Base-by-base conservation (phyloP, 2,888 invertebrate species). In the Drosophila neonasuta region DNA sequence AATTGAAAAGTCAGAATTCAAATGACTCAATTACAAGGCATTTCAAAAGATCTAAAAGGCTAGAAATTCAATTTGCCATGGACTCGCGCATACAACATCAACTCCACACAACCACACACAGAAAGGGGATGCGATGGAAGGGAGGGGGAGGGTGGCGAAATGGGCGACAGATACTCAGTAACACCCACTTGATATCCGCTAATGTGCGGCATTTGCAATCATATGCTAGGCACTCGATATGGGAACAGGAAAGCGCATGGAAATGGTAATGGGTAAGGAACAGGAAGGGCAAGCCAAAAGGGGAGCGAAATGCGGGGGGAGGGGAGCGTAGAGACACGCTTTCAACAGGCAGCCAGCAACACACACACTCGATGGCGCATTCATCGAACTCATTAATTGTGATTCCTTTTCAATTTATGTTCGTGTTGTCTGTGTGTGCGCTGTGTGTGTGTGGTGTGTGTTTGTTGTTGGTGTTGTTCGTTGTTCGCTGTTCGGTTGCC, bases 361-460 rank as follows among this genome's bases (percentile, higher is more conserved):
- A 24, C 24, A 44, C 63, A 36, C 52, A 61, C 60, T 61, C 66
- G 67, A 76, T 79, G 74, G 71, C 76, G 69, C 56, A 78, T 77
- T 82, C 79, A 85, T 79, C 79, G 87, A 86, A 88, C 86, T 86
- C 88, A 88, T 85, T 88, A 88, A 88, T 88, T 86, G 86, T 78
- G 86, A 82, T 80, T 80, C 74, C 76, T 85, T 78, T 80, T 78
- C 77, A 86, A 80, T 87, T 88, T 88, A 79, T 81, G 75, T 78
- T 70, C 17, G 39, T 75, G 61, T 67, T 45, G 34, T 39, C 30
- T 46, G 46, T 24, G 32, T 34, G 32, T 42, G 32, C 34, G 41
- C 9, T 41, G 24, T 4, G 39, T 55, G 42, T 50, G 24, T 46
- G 39, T 44, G 39, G n/a, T n/a, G n/a, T n/a, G n/a, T n/a, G n/a